phyloP scores from a whole-genome alignment of 2,797 vertebrate genomes.

The Dermochelys coriacea region DNA sequence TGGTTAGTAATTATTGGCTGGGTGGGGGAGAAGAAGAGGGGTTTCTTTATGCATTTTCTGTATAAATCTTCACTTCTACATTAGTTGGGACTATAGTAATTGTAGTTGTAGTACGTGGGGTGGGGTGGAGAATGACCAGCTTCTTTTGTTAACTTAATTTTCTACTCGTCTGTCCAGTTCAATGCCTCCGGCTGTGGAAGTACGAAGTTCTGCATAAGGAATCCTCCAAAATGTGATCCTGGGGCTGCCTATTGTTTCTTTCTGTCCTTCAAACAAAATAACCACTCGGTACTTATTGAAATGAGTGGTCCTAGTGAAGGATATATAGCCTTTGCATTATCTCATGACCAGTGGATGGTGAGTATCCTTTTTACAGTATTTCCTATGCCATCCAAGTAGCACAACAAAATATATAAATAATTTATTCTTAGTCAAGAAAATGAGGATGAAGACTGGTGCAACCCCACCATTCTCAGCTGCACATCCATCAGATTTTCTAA shows the following conservation, averaged over 20 bases:
- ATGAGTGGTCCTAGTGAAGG: conserved; percentile 88
- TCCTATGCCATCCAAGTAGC: neutral
- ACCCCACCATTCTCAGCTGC: neutral
- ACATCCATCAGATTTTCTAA: neutral
- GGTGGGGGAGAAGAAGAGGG: neutral
- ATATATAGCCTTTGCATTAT: conserved; percentile 89
- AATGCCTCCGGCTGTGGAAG: conserved; percentile 84
- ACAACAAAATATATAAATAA: neutral
- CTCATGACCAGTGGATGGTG: conserved; percentile 91
- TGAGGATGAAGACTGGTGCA: neutral
- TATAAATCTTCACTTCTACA: neutral
- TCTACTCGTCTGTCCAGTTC: conserved; percentile 81
- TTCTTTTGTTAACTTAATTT: conserved; percentile 29
- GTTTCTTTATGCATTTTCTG: neutral
- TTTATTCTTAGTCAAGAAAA: neutral
- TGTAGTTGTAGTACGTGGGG: neutral
- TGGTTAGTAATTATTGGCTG: neutral
- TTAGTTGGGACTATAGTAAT: neutral
- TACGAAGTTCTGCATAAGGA: conserved; percentile 87
- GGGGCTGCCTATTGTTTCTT: conserved; percentile 83
- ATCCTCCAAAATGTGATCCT: conserved; percentile 86
- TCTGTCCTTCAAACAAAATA: conserved; percentile 83
- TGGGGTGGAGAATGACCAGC: neutral
- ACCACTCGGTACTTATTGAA: conserved; percentile 82
- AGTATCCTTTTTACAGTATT: conserved; percentile 58